Percentiles rank a stretch among this genome's conserved stretches.
Conservation (phyloP, 1,140 invertebrate species). For the Zaprionus ghesquierei region DNA sequence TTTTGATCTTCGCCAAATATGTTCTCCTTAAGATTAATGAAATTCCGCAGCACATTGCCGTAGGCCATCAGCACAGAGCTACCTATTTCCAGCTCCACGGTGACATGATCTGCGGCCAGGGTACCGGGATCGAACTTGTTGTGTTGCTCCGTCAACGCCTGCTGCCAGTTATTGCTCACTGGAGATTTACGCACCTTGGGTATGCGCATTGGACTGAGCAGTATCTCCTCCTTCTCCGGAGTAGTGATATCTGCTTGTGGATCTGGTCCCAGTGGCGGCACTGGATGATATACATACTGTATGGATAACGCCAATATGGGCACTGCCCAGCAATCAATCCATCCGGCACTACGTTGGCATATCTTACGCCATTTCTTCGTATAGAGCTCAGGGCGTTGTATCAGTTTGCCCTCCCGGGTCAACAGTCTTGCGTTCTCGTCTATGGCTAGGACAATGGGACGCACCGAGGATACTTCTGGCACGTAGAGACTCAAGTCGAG, state of each 20-base stretch:
- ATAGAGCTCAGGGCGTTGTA: constrained; percentile 84
- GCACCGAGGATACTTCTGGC: constrained; percentile 95
- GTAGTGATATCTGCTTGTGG: constrained; percentile 96
- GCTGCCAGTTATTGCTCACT: constrained; percentile 87
- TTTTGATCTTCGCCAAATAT: constrained; percentile 97
- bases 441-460: constrained; percentile 91
- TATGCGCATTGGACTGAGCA: constrained; percentile 95
- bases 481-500: constrained; percentile 94
- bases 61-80: constrained; percentile 95
- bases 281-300: constrained; percentile 95
- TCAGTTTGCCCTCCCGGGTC: constrained; percentile 88
- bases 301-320: constrained; percentile 96
- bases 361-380: constrained; percentile 93
- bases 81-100: constrained; percentile 95
- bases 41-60: constrained; percentile 93
- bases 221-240: constrained; percentile 95
- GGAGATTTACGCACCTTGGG: constrained; percentile 89
- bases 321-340: constrained; percentile 98
- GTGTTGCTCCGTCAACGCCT: constrained; percentile 83
- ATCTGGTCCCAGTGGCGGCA: constrained; percentile 91
- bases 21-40: constrained; percentile 96
- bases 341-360: constrained; percentile 89
- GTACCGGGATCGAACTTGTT: constrained; percentile 93
- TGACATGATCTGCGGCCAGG: constrained; percentile 93
- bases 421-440: constrained; percentile 94